These are phyloP conservation scores for Arenaria interpres DNA, from an alignment of 2,113 vertebrate genomes.

Conservation along the genomic window DNA sequence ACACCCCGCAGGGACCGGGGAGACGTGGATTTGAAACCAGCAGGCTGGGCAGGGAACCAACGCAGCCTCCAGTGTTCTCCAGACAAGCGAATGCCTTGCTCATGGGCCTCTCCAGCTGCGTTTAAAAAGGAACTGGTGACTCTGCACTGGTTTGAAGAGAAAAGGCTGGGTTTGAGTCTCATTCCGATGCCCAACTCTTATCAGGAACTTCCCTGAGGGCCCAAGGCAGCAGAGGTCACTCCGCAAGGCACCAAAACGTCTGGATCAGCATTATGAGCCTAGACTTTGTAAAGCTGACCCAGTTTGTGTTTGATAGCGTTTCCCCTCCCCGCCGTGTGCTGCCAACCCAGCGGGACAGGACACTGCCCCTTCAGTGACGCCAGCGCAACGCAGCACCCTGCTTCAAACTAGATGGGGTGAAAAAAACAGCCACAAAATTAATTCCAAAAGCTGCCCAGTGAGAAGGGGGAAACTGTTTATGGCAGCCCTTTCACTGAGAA, in stretches of 20 bases:
- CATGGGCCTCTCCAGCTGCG: fast-evolving
- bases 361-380: neutral
- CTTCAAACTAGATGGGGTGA: neutral
- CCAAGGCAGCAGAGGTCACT: neutral
- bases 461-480: neutral
- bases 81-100: neutral
- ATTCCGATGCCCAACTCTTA: neutral
- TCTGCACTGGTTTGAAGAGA: neutral
- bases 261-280: neutral
- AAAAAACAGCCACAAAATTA: neutral
- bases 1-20: fast-evolving
- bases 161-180: neutral
- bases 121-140: neutral
- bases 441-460: neutral
- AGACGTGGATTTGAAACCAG: neutral
- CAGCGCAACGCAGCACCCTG: fast-evolving
- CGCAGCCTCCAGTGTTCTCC: fast-evolving
- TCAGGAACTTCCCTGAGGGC: neutral
- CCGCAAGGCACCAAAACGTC: neutral
- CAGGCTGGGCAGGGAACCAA: fast-evolving
- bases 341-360: neutral
- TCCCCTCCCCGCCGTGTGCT: fast-evolving
- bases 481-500: neutral
- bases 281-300: neutral
- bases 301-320: neutral